Base-by-base conservation (phyloP, 2,113 vertebrate genomes). In the Charina bottae region DNA sequence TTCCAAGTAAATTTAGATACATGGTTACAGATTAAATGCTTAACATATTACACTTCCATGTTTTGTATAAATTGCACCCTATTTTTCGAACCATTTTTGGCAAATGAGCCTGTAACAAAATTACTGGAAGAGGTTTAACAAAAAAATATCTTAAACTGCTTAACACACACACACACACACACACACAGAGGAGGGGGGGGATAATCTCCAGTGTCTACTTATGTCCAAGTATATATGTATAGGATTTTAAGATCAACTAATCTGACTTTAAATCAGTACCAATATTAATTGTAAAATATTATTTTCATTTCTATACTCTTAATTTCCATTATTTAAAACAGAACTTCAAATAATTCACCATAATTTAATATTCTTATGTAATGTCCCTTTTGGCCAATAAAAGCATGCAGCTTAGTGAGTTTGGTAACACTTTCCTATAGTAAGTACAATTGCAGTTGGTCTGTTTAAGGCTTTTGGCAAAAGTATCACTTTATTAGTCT, bases 91-190 rank as follows among this genome's bases (percentile, higher is more conserved):
- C 62, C 92, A 55, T 28, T 1, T 58, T 55, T 91, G 1, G 21
- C n/a, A 90, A 93, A 64, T 84, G 78, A 93, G 89, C 92, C 49
- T 94, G 49, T 92, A 87, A 88, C 87, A 58, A n/a, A 94, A 90
- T 28, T 83, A 91, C 87, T 68, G 85, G 54, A 33, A 85, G 8
- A 64, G 17, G 19, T 7, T 91, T 42, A 87, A 72, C 24, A 37
- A n/a, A 64, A 64, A 46, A 94, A 86, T 60, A 4, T 0, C 90
- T 85, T 94, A 85, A 95, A 94, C 90, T 89, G 85, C 23, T 49
- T 42, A 42, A 42, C 42, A n/a, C n/a, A n/a, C n/a, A n/a, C n/a
- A n/a, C n/a, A n/a, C n/a, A n/a, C n/a, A n/a, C n/a, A n/a, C n/a
- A n/a, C n/a, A n/a, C n/a, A n/a, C n/a, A n/a, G n/a, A n/a, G n/a